Base-by-base conservation (phyloP, 1,140 invertebrate genomes). In the Drosophila ambigua region DNA sequence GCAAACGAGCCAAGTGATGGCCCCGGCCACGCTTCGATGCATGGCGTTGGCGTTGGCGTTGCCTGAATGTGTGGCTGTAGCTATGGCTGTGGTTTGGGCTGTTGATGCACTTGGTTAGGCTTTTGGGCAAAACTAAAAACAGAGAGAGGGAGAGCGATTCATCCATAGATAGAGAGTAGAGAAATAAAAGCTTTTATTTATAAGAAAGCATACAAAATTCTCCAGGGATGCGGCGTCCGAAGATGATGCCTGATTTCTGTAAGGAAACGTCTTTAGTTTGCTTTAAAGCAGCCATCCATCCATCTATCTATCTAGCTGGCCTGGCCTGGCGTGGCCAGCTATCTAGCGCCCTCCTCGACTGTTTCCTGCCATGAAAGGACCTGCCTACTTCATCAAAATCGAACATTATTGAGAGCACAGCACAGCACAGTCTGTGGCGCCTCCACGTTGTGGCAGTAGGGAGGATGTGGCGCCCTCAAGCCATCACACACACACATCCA, bases 1-100 rank as follows among this genome's bases (percentile, higher is more conserved):
- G 83, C 79, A 88, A 88, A 87, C 83, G 83, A 88, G 83, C 83
- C 83, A 88, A 88, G 75, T 87, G 79, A 83, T 87, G 78, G 83
- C 67, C 68, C 43, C 64, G 61, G 67, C 72, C 67, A 83, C 71
- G 80, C 83, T 88, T 83, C 83, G 79, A 88, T 88, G 72, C 79
- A 88, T 87, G 83, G 61, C 83, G 68, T 88, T 72, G 75, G 75
- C 62, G 78, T 66, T 75, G 58, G 16, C 45, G 24, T 49, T 60
- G 60, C 15, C 11, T 39, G 55, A 43, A 15, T 61, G 9, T 35
- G 26, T 26, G 43, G 8, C 49, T 16, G 3, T 35, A 20, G 35
- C 11, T 52, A 39, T 23, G 35, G 11, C 23, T 20, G n/a, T 26
- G 28, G 24, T 35, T 35, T 48, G n/a, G 62, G 11, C 24, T 55